Conservation (phyloP, 2,888 invertebrate genomes). For the Dendrolimus houi region DNA sequence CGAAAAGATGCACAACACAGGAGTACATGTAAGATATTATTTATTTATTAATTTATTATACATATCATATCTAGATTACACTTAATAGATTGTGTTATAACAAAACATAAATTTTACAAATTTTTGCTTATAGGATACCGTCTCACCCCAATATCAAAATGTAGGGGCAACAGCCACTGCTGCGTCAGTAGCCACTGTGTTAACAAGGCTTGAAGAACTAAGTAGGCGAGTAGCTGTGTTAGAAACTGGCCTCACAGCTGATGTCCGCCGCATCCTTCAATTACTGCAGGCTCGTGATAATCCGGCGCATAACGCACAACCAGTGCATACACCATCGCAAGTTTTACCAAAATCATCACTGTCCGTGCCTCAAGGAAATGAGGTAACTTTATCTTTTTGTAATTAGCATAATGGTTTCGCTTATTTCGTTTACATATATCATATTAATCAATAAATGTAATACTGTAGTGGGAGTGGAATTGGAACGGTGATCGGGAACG, state of each 20-base stretch:
- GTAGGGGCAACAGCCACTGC: constrained; percentile 51
- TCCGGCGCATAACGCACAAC: constrained; percentile 31
- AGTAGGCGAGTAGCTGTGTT: constrained; percentile 81
- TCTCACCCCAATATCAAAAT: constrained; percentile 68
- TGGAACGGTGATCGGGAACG: constrained; percentile 49
- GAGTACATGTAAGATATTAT: constrained; percentile 13
- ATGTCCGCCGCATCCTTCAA: constrained; percentile 83
- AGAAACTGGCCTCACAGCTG: constrained; percentile 83
- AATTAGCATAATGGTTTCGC: background rate
- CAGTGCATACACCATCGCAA: constrained; percentile 54
- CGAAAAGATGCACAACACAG: constrained; percentile 44
- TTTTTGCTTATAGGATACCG: constrained; percentile 42
- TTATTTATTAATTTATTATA: no score
- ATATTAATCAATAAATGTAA: background rate
- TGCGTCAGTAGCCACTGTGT: constrained; percentile 71
- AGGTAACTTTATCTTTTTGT: constrained; percentile 20
- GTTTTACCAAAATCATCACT: constrained; percentile 57
- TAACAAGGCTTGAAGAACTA: constrained; percentile 81
- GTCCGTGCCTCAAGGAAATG: constrained; percentile 58
- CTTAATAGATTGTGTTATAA: background rate
- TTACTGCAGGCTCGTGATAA: constrained; percentile 74
- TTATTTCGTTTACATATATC: background rate
- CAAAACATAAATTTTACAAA: background rate
- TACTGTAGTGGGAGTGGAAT: constrained; percentile 61
- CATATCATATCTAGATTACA: background rate